Conservation (phyloP, 2,113 vertebrate species). For the Eretmochelys imbricata region DNA sequence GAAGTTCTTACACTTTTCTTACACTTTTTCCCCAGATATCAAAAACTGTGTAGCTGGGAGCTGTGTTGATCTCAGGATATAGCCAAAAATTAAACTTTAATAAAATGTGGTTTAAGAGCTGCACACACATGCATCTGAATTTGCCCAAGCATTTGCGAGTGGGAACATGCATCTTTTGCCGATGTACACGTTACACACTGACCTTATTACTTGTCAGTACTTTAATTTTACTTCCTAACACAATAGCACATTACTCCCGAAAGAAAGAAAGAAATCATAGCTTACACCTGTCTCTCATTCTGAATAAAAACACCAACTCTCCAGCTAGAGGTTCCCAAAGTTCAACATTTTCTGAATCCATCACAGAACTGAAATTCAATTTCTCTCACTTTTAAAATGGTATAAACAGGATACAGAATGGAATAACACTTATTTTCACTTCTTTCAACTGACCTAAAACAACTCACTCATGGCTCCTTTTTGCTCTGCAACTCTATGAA, state of each 20-base stretch:
- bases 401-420: background rate
- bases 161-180: background rate
- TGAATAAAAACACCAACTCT: background rate
- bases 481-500: slow-evolving; percentile 36
- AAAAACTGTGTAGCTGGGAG: too few species aligned
- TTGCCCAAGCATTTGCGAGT: background rate
- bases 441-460: background rate
- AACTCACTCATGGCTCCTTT: too few species aligned
- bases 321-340: background rate
- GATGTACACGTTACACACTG: background rate
- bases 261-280: background rate
- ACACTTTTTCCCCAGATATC: accelerated
- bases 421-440: background rate
- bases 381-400: background rate
- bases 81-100: background rate
- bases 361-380: background rate
- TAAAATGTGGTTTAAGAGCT: background rate
- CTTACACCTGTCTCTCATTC: background rate
- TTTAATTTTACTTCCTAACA: background rate
- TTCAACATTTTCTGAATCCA: slow-evolving; percentile 8
- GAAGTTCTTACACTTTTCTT: background rate
- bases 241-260: background rate
- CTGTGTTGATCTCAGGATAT: background rate
- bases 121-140: background rate
- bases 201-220: background rate